Conservation (phyloP, 2,888 invertebrate species). For the Acanthosepion lycidas region DNA sequence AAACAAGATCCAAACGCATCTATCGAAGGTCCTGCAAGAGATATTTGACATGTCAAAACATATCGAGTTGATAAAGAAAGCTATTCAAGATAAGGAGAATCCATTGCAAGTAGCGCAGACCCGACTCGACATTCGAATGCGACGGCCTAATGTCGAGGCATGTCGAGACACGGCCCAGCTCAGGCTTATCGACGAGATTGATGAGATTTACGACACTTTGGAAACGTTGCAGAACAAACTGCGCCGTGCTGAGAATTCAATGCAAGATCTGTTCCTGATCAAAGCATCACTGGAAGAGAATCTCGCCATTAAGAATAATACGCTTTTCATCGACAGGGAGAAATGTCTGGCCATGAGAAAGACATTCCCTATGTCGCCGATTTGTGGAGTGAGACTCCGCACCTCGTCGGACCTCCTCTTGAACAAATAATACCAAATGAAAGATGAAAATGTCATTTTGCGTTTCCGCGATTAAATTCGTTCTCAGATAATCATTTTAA, state of each 20-base stretch:
- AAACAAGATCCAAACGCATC: slow-evolving; percentile 74
- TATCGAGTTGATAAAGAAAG: slow-evolving; percentile 89
- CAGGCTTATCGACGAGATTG: slow-evolving; percentile 89
- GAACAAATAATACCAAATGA: background rate
- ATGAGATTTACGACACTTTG: slow-evolving; percentile 88
- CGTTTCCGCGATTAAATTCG: too few relatives aligned
- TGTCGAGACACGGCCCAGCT: slow-evolving; percentile 89
- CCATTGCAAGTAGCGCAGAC: slow-evolving; percentile 81
- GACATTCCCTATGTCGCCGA: slow-evolving; percentile 83
- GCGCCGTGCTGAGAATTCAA: slow-evolving; percentile 77
- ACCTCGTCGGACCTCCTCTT: background rate
- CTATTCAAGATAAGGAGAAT: slow-evolving; percentile 86
- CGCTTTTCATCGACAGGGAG: slow-evolving; percentile 93
- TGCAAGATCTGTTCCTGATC: slow-evolving; percentile 82
- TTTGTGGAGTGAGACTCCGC: background rate
- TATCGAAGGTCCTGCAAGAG: slow-evolving; percentile 85
- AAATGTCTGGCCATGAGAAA: slow-evolving; percentile 93
- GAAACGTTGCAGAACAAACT: slow-evolving; percentile 86
- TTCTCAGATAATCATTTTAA: too few relatives aligned
- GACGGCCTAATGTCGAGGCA: slow-evolving; percentile 90
- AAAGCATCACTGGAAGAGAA: slow-evolving; percentile 89
- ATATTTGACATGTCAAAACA: slow-evolving; percentile 93
- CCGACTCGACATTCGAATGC: slow-evolving; percentile 89
- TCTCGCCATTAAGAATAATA: slow-evolving; percentile 88
- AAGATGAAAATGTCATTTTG: too few relatives aligned